Conservation (phyloP, 2,797 vertebrate species). For the Acrocephalus scirpaceus region DNA sequence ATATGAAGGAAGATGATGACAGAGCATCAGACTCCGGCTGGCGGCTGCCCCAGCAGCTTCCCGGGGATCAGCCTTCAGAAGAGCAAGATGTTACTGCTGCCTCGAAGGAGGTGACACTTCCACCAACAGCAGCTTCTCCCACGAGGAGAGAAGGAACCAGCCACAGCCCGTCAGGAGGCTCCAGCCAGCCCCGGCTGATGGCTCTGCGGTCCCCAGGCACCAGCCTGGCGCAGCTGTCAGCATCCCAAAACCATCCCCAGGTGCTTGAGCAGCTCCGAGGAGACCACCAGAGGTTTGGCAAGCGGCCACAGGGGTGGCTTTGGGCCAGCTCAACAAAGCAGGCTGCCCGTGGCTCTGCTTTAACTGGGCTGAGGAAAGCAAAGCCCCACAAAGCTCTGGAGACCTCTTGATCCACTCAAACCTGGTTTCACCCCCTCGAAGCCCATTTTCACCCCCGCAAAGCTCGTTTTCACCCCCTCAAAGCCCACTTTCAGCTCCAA, state of each 20-base stretch:
- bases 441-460: background rate
- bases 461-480: background rate
- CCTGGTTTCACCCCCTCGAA: background rate
- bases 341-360: background rate
- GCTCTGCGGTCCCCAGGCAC: background rate
- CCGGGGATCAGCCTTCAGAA: background rate
- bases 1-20: conserved; percentile 3
- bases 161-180: background rate
- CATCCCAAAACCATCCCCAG: background rate
- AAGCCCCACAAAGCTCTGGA: background rate
- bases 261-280: background rate
- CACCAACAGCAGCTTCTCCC: conserved; percentile 8
- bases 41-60: background rate
- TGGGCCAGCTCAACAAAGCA: background rate
- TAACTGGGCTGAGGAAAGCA: background rate
- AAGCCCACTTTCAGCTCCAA: background rate
- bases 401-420: background rate
- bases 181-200: background rate
- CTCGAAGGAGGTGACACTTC: background rate
- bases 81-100: background rate
- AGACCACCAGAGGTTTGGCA: background rate
- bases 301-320: background rate
- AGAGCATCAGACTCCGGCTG: conserved; percentile 20
- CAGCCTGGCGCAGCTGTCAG: background rate
- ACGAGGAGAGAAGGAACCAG: background rate